Evolutionary conservation across 2,797 vertebrate species (phyloP).

Genomic region (Staurois parvus): DNA sequence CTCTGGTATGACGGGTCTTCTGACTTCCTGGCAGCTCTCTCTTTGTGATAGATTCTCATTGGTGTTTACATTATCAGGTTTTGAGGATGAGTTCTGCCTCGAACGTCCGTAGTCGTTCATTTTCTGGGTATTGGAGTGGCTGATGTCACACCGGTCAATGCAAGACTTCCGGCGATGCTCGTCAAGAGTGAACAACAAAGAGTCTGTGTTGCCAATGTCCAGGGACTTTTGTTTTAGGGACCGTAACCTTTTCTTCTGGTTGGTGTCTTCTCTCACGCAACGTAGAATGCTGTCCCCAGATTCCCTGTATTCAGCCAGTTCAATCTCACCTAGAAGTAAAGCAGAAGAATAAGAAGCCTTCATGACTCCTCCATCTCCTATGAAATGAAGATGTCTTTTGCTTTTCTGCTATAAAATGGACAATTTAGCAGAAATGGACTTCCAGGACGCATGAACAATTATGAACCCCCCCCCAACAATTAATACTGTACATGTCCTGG

Average conservation of each 20-base stretch:
- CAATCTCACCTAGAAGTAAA: conserved; percentile 86
- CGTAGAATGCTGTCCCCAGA: conserved; percentile 93
- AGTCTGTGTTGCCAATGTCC: conserved; percentile 97
- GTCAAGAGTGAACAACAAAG: conserved; percentile 92
- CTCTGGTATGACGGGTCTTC: conserved; percentile 92
- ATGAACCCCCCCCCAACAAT: no score
- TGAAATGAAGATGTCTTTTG: no score
- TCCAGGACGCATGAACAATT: no score
- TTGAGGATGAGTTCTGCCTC: conserved; percentile 74
- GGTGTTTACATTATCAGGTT: conserved; percentile 74
- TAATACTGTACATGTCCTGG: no score
- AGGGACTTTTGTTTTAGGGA: conserved; percentile 99
- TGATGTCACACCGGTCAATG: conserved; percentile 90
- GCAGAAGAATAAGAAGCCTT: no score
- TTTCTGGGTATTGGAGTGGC: conserved; percentile 77
- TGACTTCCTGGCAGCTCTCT: conserved; percentile 77
- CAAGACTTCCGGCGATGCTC: conserved; percentile 97
- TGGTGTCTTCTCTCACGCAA: conserved; percentile 93
- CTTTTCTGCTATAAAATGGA: no score
- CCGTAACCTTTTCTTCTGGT: conserved; percentile 93
- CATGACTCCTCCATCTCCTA: no score
- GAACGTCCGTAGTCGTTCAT: conserved; percentile 73
- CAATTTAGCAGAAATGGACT: no score
- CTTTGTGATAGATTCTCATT: conserved; percentile 67
- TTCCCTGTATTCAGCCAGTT: conserved; percentile 96